Evolutionary conservation across 2,888 invertebrate species (phyloP), one percentile per base, ranked within the genome.

Genomic region (Hyles lineata): DNA sequence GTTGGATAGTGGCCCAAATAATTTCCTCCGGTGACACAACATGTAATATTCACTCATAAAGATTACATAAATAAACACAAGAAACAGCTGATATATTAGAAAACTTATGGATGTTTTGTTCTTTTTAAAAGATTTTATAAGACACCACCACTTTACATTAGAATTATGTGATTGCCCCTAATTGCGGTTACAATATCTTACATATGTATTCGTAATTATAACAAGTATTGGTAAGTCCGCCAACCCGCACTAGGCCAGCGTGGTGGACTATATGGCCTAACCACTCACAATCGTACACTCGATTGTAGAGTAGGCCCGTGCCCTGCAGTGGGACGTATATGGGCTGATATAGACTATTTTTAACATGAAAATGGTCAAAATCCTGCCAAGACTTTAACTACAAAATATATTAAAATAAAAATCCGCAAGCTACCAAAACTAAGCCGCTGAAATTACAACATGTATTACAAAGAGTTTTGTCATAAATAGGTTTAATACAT

Each of bases 401-500:
- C 61, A 61, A 29, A 61, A 61, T 60, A 9, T 11, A 25, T 21
- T 29, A 29, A 29, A 29, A 1, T 29, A 0, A 60, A 25, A 60
- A 23, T 1, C 29, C 7, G 7, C 7, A 61, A 61, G 19, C 25
- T 29, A 25, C 15, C 29, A 1, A 63, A 8, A 21, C 43, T 23
- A 50, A 67, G 43, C 43, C 23, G 50, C 67, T 43, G 19, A 21
- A 23, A 67, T 21, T 23, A 23, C 23, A 50, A 50, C 23, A 23
- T 29, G 25, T 25, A 23, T 23, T 7, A 21, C 23, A 50, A 50
- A 67, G 43, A 50, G 23, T 67, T 67, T 50, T 11, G 7, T 8
- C 32, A 21, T 72, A 72, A 74, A 74, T 70, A 69, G 69, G 70
- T 61, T 43, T 23, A 55, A 74, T 77, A 76, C 78, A 80, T 83